These are phyloP conservation scores for Phaenicophaeus curvirostris DNA, from an alignment of 2,797 vertebrate genomes.

Conservation along the genomic window DNA sequence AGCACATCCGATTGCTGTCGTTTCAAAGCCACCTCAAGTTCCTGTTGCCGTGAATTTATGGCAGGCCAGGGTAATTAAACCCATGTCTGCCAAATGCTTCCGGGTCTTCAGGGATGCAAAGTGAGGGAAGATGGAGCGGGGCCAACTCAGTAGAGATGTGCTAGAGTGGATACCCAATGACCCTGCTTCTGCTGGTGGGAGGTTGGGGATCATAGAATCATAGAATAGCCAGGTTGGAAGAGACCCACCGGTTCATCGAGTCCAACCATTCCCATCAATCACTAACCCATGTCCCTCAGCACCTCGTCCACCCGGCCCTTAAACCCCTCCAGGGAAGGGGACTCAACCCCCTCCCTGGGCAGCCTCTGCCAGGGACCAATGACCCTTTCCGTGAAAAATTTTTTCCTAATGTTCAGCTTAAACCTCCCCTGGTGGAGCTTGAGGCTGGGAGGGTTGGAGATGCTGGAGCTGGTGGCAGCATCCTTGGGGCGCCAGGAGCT, in stretches of 20 bases:
- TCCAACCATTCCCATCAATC: no score
- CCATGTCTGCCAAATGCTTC: background rate
- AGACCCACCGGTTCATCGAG: no score
- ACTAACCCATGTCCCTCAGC: no score
- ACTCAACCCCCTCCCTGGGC: no score
- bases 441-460: background rate
- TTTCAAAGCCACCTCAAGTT: constrained; percentile 61
- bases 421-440: no score
- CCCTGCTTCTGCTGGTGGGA: fast-evolving
- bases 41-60: constrained; percentile 37
- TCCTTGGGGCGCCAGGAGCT: background rate
- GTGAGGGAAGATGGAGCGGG: background rate
- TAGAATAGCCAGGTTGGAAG: no score
- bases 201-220: no score
- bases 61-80: constrained; percentile 21
- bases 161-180: background rate
- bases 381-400: no score
- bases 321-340: no score
- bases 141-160: background rate
- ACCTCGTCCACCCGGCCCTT: no score
- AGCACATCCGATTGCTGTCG: background rate
- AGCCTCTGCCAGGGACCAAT: no score
- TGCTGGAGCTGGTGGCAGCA: background rate
- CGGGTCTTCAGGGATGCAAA: background rate
- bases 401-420: no score